Evolutionary conservation across 2,797 vertebrate genomes (phyloP).

Genomic region (Etheostoma nigrum): DNA sequence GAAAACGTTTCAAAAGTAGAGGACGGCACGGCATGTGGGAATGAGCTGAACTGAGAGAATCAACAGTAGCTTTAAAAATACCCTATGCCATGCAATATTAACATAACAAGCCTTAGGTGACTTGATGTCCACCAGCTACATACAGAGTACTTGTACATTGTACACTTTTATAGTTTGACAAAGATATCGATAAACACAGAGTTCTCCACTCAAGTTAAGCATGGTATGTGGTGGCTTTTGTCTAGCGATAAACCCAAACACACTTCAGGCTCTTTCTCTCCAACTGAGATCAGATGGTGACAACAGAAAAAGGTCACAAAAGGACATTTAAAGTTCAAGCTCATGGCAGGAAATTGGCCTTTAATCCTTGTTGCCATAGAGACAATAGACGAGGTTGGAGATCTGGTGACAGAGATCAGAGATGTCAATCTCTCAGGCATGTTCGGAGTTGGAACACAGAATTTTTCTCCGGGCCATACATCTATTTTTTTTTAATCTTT

Average conservation of each 20-base stretch:
- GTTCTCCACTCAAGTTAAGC: background rate
- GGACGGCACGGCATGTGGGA: background rate
- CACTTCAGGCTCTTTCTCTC: slow-evolving; percentile 40
- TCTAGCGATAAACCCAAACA: slow-evolving; percentile 17
- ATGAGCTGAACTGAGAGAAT: slow-evolving; percentile 11
- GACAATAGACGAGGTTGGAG: slow-evolving; percentile 59
- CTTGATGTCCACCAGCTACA: background rate
- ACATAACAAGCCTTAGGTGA: background rate
- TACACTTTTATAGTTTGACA: background rate
- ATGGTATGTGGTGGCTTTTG: slow-evolving; percentile 9
- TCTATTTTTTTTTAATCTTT: background rate
- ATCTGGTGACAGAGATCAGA: slow-evolving; percentile 62
- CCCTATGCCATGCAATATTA: background rate
- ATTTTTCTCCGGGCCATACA: background rate
- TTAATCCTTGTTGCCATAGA: slow-evolving; percentile 69
- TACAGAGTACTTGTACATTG: background rate
- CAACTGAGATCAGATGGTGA: slow-evolving; percentile 63
- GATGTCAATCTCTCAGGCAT: slow-evolving; percentile 47
- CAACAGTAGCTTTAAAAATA: slow-evolving; percentile 10
- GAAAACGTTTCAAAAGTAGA: slow-evolving; percentile 11
- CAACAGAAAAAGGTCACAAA: slow-evolving; percentile 66
- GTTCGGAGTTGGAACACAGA: slow-evolving; percentile 14
- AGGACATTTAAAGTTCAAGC: slow-evolving; percentile 74
- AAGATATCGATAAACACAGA: background rate
- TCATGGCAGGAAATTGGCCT: slow-evolving; percentile 64